Percentiles rank a stretch among this genome's conserved stretches.
Conservation (phyloP, 2,113 vertebrate genomes). For the Phainopepla nitens region DNA sequence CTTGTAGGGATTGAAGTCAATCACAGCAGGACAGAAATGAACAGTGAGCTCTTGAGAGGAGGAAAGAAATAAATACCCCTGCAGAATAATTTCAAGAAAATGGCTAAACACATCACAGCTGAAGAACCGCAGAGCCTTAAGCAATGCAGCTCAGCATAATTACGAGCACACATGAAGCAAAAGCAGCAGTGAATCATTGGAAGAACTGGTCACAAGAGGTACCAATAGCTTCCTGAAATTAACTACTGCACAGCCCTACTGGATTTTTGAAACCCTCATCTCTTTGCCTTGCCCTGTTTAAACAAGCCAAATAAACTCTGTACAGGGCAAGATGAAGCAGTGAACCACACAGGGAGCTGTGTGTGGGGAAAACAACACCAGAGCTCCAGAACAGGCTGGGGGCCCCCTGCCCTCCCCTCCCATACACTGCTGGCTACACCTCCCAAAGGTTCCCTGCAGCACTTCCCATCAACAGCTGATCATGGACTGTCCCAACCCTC, state of each 20-base stretch:
- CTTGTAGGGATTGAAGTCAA: background rate
- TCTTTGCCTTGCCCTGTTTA: background rate
- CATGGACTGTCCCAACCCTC: background rate
- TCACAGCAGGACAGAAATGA: background rate
- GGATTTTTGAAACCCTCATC: background rate
- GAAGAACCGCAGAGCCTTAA: background rate
- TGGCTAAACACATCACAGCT: background rate
- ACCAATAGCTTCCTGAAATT: background rate
- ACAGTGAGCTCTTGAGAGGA: background rate
- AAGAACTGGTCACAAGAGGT: background rate
- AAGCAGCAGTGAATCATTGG: background rate
- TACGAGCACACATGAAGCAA: background rate
- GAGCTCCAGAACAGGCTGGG: background rate
- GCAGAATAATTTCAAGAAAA: conserved; percentile 19
- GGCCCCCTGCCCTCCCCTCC: background rate
- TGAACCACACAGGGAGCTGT: background rate
- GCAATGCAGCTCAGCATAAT: background rate
- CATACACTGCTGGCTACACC: background rate
- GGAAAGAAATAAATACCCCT: background rate
- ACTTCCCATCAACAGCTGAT: background rate
- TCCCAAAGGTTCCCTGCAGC: background rate
- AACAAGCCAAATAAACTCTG: background rate
- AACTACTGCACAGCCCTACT: background rate
- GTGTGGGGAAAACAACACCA: background rate
- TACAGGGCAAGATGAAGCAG: background rate